phyloP scores from a whole-genome alignment of 2,113 vertebrate species.

The Alligator mississippiensis region DNA sequence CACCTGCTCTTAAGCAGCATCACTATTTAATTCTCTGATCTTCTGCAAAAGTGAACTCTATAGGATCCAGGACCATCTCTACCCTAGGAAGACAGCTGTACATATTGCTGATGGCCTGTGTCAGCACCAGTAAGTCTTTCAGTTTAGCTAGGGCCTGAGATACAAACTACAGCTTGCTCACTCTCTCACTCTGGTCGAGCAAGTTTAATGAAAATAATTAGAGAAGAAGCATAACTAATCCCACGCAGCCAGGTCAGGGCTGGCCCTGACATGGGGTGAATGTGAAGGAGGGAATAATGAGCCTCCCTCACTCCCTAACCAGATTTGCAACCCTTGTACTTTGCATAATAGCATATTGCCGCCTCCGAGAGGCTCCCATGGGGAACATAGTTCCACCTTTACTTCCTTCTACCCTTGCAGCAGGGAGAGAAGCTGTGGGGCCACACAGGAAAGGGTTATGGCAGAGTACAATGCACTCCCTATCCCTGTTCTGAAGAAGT shows the following conservation, averaged over 20 bases:
- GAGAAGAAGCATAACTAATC: background rate
- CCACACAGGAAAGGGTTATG: background rate
- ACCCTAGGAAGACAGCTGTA: background rate
- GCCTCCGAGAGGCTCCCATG: background rate
- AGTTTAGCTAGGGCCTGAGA: background rate
- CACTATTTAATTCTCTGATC: background rate
- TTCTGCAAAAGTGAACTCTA: background rate
- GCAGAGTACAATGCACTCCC: background rate
- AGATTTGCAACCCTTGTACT: background rate
- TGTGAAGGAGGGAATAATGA: accelerated
- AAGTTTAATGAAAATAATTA: constrained; percentile 33
- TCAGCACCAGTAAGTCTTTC: background rate
- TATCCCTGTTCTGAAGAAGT: background rate
- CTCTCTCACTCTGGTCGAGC: background rate
- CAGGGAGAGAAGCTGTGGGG: background rate
- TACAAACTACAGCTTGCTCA: background rate
- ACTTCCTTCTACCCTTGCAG: background rate
- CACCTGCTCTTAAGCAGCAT: background rate
- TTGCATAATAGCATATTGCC: background rate
- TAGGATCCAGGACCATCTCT: background rate
- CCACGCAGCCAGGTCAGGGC: accelerated
- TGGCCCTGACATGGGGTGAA: accelerated
- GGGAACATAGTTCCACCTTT: background rate
- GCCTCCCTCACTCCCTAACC: background rate
- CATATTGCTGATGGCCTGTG: background rate